These are phyloP conservation scores for Lochmaea capreae DNA, from an alignment of 2,888 invertebrate genomes.

Conservation along the genomic window DNA sequence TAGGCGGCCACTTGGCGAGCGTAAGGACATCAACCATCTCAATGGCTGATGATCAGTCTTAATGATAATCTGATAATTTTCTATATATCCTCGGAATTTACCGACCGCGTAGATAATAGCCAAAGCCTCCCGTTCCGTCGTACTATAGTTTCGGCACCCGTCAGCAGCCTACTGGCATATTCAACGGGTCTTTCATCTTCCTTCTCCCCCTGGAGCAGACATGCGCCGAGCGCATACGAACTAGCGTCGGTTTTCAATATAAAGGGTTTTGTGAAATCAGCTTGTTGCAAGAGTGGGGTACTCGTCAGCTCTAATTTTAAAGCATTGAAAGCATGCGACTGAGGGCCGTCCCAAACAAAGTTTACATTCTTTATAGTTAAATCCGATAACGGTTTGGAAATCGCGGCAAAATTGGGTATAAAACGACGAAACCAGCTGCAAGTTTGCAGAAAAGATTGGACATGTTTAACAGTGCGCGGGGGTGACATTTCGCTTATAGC, in stretches of 20 bases:
- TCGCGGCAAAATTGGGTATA: conserved; percentile 8
- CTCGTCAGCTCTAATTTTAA: neutral
- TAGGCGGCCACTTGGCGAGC: conserved; percentile 58
- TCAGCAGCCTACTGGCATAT: conserved; percentile 52
- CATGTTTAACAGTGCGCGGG: conserved; percentile 45
- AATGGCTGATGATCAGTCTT: conserved; percentile 65
- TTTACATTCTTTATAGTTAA: neutral
- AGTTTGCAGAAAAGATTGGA: no score
- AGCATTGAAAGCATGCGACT: neutral
- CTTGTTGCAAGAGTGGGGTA: neutral
- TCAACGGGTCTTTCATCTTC: conserved; percentile 37
- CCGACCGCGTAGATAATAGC: conserved; percentile 56
- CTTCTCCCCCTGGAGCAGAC: conserved; percentile 41
- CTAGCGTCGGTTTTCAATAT: conserved; percentile 33
- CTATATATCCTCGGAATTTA: conserved; percentile 61
- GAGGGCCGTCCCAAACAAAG: neutral
- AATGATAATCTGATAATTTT: conserved; percentile 57
- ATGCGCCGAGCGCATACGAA: neutral
- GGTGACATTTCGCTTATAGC: conserved; percentile 38
- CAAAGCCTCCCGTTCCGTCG: conserved; percentile 51
- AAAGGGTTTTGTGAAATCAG: conserved; percentile 4
- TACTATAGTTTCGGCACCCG: conserved; percentile 51
- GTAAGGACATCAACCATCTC: conserved; percentile 62
- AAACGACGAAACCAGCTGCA: conserved; percentile 39
- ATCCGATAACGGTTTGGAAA: neutral